Conservation (phyloP, 2,797 vertebrate genomes). For the Gobio occitaniae region DNA sequence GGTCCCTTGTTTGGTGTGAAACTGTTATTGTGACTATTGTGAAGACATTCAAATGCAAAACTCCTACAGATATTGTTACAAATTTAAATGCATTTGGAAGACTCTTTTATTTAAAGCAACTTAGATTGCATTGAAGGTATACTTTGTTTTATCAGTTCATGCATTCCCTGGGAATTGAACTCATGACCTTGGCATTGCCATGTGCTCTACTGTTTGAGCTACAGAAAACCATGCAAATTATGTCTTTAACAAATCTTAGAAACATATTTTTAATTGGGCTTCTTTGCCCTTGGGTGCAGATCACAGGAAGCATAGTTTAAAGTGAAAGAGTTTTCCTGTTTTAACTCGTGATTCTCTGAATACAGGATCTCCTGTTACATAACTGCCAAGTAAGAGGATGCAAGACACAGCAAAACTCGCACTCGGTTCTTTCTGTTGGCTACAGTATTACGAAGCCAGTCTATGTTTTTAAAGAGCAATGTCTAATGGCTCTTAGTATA, state of each 20-base stretch:
- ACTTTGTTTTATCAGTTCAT: background rate
- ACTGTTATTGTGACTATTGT: background rate
- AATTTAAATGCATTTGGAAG: background rate
- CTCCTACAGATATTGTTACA: background rate
- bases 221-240: background rate
- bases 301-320: slow-evolving; percentile 10
- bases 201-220: background rate
- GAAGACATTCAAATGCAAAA: background rate
- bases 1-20: slow-evolving; percentile 28
- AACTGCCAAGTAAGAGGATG: slow-evolving; percentile 5
- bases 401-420: background rate
- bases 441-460: slow-evolving; percentile 1
- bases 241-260: background rate
- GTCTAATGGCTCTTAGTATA: background rate
- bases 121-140: background rate
- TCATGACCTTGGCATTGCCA: background rate
- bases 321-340: slow-evolving; percentile 1
- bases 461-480: background rate
- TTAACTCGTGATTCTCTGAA: background rate
- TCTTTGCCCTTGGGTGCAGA: background rate
- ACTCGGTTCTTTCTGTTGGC: background rate
- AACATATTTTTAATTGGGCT: background rate
- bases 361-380: slow-evolving; percentile 31
- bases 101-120: background rate
- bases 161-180: background rate